Evolutionary conservation across 2,113 vertebrate genomes (phyloP), one percentile per base, ranked within the genome.

Genomic region (Puma concolor): DNA sequence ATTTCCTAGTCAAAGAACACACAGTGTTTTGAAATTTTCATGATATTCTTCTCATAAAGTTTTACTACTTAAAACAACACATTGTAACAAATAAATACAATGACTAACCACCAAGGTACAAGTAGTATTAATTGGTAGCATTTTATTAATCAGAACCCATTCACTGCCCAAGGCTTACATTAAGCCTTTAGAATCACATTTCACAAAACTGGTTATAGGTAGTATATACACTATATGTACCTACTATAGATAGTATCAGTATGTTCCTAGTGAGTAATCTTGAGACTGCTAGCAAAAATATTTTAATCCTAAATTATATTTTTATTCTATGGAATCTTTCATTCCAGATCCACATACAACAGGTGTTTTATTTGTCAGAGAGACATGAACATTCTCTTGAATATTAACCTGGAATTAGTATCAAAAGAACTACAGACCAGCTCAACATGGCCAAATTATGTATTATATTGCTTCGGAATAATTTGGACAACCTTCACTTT

Each of bases 81-180:
- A 60, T 44, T 44, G 1, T 44, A 44, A 44, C 44, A 44, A 44
- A 44, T 44, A 44, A 60, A 60, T 21, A 60, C 57, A 60, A 54
- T 41, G 33, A 88, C 77, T 87, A 88, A 44, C 29, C n/a, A 93
- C 44, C 10, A 89, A 54, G 48, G 17, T 84, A 14, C 71, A 67
- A 54, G 21, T 52, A 63, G 50, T 69, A 77, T 57, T 76, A 85
- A 76, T 2, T 92, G 48, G 41, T 69, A 92, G 2, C 38, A 77
- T 96, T 60, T 48, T 82, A 81, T 69, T 77, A 41, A 83, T 77
- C 82, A 84, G 41, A 95, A 71, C 33, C 63, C 63, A 95, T 9
- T 92, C 21, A 77, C 41, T 84, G 63, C 19, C 69, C 60, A 84
- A 69, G n/a, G n/a, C 16, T 94, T 67, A 76, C 23, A 16, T 3